Evolutionary conservation across 2,797 vertebrate species (phyloP).

Genomic region (Myotis planiceps): DNA sequence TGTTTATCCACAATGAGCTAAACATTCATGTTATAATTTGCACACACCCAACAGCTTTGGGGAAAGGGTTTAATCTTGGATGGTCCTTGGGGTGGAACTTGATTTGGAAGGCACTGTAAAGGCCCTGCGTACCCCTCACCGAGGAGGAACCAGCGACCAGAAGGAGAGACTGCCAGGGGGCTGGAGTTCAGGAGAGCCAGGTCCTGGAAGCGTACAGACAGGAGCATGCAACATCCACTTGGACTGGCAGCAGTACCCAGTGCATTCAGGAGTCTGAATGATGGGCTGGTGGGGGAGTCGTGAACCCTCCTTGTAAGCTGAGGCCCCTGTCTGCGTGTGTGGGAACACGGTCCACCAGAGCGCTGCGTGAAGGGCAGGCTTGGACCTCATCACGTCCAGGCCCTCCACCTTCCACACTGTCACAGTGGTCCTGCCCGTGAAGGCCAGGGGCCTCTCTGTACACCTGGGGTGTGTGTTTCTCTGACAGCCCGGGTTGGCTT

Average conservation of each 20-base stretch:
- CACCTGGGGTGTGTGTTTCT: neutral
- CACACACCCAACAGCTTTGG: neutral
- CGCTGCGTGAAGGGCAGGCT: neutral
- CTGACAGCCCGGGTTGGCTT: neutral
- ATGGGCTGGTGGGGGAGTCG: neutral
- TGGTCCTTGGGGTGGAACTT: neutral
- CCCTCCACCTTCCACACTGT: neutral
- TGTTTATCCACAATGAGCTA: neutral
- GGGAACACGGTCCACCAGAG: fast-evolving
- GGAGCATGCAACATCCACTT: neutral
- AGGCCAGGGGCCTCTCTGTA: neutral
- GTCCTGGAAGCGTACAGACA: neutral
- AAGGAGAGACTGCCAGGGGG: neutral
- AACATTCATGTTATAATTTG: neutral
- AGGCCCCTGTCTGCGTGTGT: neutral
- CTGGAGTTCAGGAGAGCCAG: neutral
- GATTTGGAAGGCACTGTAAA: neutral
- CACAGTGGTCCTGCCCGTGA: neutral
- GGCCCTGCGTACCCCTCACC: neutral
- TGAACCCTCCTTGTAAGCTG: neutral
- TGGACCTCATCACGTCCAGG: neutral
- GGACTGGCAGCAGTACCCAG: neutral
- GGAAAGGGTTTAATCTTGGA: neutral
- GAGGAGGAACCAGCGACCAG: neutral
- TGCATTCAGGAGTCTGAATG: neutral